Conservation (phyloP, 2,888 invertebrate species). For the Agriotes lineatus region DNA sequence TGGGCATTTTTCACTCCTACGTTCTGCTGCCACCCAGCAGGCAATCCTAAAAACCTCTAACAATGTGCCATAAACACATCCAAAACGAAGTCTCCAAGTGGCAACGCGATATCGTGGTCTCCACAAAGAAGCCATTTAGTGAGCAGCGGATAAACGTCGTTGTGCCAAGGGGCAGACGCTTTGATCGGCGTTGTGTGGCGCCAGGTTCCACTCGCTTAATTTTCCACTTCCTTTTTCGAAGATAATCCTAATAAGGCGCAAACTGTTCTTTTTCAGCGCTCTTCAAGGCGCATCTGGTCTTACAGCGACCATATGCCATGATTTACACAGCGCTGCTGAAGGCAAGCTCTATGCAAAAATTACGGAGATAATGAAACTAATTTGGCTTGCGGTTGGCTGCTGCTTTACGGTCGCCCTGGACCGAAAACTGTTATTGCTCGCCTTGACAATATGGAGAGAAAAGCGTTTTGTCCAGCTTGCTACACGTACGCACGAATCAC, state of each 20-base stretch:
- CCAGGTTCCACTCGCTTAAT: constrained; percentile 17
- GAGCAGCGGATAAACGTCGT: constrained; percentile 3
- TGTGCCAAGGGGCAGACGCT: background rate
- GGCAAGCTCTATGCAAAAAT: background rate
- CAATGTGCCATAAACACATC: background rate
- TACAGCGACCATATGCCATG: background rate
- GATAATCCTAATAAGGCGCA: constrained; percentile 27
- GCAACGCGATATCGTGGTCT: background rate
- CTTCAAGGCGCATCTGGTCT: background rate
- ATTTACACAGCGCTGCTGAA: background rate
- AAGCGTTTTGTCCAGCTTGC: too few relatives aligned
- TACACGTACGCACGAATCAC: too few relatives aligned
- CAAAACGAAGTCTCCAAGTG: background rate
- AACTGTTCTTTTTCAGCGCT: constrained; percentile 13
- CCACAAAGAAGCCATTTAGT: constrained; percentile 3
- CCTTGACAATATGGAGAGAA: too few relatives aligned
- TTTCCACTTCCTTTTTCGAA: constrained; percentile 28
- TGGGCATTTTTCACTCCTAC: constrained; percentile 16
- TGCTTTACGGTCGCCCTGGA: too few relatives aligned
- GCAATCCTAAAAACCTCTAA: constrained; percentile 10
- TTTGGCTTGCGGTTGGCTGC: too few relatives aligned
- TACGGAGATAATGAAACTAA: background rate
- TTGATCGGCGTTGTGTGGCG: constrained; percentile 28
- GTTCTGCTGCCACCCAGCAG: background rate
- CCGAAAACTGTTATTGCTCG: too few relatives aligned